These are phyloP conservation scores for Thyatira batis DNA, from an alignment of 2,888 invertebrate genomes.

Conservation along the genomic window DNA sequence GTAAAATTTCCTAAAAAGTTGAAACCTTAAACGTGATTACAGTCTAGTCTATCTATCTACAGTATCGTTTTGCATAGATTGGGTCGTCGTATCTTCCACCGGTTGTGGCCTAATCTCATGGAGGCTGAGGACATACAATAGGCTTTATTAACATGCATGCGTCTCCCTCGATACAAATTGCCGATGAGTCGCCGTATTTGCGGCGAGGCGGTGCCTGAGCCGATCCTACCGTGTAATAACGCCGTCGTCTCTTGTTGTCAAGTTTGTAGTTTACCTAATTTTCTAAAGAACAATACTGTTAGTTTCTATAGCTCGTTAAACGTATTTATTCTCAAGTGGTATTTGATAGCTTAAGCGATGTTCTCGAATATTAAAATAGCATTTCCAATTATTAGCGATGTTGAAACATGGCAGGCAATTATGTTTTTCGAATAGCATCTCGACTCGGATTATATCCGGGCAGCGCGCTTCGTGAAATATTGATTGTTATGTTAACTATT, in stretches of 20 bases:
- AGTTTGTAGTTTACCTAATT: background rate
- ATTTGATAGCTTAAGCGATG: background rate
- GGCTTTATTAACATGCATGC: constrained; percentile 75
- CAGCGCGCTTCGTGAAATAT: background rate
- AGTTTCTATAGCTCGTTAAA: background rate
- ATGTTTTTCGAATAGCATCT: background rate
- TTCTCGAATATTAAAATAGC: background rate
- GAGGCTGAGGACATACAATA: constrained; percentile 60
- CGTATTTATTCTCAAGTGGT: background rate
- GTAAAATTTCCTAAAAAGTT: too few species aligned
- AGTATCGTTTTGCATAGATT: constrained; percentile 22
- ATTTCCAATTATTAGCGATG: background rate
- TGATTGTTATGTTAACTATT: background rate
- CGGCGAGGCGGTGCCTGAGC: constrained; percentile 24
- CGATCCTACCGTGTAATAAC: constrained; percentile 39
- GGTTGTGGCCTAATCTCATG: constrained; percentile 54
- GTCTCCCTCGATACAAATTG: constrained; percentile 67
- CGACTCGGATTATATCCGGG: background rate
- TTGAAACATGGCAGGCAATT: background rate
- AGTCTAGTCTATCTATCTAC: too few species aligned
- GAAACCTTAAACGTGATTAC: too few species aligned
- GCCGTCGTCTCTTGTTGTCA: constrained; percentile 8
- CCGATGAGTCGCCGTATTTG: constrained; percentile 58
- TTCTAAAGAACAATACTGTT: background rate
- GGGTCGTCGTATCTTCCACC: constrained; percentile 17